Percentiles rank a stretch among this genome's conserved stretches.
These are phyloP conservation scores for Chrysocyon brachyurus DNA, from an alignment of 2,797 vertebrate species.

Conservation along the genomic window DNA sequence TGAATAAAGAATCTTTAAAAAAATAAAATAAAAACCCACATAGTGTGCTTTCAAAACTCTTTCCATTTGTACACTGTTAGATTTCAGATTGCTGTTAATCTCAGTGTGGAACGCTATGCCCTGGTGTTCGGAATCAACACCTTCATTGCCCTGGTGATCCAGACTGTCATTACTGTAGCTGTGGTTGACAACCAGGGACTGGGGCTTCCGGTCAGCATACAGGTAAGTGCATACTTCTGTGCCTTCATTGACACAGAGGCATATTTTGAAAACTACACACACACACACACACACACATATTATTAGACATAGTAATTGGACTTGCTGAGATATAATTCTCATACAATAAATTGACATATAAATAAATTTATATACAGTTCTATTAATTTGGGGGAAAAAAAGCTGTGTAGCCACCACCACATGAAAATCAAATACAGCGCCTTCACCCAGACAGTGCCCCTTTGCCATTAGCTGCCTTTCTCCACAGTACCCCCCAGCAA, in stretches of 20 bases:
- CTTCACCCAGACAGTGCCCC: background rate
- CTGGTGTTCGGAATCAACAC: constrained; percentile 93
- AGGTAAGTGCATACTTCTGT: constrained; percentile 86
- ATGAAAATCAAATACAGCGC: background rate
- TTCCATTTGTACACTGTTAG: constrained; percentile 80
- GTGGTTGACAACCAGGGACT: constrained; percentile 92
- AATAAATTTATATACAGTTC: background rate
- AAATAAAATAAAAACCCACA: background rate
- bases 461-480: background rate
- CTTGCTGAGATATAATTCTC: background rate
- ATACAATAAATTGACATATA: background rate
- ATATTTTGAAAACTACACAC: background rate
- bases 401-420: background rate
- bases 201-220: constrained; percentile 89
- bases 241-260: background rate
- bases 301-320: background rate
- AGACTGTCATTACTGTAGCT: constrained; percentile 91
- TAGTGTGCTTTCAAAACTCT: background rate
- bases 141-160: constrained; percentile 90
- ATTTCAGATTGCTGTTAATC: constrained; percentile 91
- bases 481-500: background rate
- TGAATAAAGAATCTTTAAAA: background rate
- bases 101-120: constrained; percentile 92
- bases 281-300: background rate
- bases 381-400: background rate